Conservation (phyloP, 2,113 vertebrate genomes). For the Emydocephalus ijimae region DNA sequence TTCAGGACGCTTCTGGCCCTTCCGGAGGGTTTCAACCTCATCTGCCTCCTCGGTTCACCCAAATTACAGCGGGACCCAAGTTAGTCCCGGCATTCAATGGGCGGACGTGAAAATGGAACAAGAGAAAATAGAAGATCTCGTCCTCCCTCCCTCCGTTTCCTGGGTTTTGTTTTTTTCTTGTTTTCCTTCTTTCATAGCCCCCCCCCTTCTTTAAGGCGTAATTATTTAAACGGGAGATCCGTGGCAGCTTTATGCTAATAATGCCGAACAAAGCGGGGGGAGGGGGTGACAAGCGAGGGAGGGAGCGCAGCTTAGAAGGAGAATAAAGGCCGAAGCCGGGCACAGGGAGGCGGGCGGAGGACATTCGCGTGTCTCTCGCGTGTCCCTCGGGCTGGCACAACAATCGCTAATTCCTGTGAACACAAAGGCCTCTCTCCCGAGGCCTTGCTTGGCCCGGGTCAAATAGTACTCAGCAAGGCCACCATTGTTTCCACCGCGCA, state of each 20-base stretch:
- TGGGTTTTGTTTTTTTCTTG: slow-evolving; percentile 48
- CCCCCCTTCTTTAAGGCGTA: slow-evolving; percentile 71
- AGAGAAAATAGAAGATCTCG: not conserved
- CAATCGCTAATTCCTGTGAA: slow-evolving; percentile 73
- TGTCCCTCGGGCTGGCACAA: slow-evolving; percentile 67
- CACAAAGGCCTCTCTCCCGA: slow-evolving; percentile 54
- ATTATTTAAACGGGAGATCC: slow-evolving; percentile 89
- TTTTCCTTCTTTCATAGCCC: slow-evolving; percentile 47
- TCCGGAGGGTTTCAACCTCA: not conserved
- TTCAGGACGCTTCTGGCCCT: not conserved
- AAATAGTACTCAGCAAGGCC: slow-evolving; percentile 20
- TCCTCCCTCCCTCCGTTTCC: not conserved
- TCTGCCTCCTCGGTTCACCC: not conserved
- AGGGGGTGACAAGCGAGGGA: slow-evolving; percentile 44
- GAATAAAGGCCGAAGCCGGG: slow-evolving; percentile 32
- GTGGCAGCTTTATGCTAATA: slow-evolving; percentile 96
- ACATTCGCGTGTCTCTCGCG: slow-evolving; percentile 74
- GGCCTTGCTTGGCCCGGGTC: slow-evolving; percentile 15
- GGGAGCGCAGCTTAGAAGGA: slow-evolving; percentile 69
- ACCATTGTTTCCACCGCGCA: slow-evolving; percentile 23
- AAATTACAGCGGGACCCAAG: not conserved
- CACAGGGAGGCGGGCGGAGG: slow-evolving; percentile 59
- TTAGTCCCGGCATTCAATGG: not conserved
- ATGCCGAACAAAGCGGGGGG: slow-evolving; percentile 74
- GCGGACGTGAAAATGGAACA: not conserved